phyloP scores from a whole-genome alignment of 2,113 vertebrate genomes.

The Pterocles gutturalis region DNA sequence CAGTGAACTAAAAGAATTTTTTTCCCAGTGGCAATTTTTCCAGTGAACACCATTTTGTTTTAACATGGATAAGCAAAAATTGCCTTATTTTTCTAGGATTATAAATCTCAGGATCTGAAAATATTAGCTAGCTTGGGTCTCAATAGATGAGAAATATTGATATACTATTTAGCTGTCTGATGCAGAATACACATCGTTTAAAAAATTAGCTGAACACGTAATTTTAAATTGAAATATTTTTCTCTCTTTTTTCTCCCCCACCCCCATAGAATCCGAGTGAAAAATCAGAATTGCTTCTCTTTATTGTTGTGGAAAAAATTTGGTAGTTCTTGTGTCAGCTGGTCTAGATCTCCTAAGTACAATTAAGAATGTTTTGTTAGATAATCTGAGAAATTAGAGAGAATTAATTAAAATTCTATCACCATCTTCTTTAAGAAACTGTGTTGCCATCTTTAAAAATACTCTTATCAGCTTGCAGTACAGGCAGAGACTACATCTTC shows the following conservation, averaged over 20 bases:
- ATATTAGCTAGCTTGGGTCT: neutral
- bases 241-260: rapidly evolving
- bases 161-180: neutral
- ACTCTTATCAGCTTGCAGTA: neutral
- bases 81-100: neutral
- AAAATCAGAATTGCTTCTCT: neutral
- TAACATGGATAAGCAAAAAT: neutral
- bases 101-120: neutral
- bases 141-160: neutral
- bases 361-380: neutral
- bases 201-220: neutral
- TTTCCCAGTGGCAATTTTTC: neutral
- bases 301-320: neutral
- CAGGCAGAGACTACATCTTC: neutral
- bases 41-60: neutral
- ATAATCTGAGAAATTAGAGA: neutral
- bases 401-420: neutral
- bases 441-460: neutral
- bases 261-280: rapidly evolving
- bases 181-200: neutral
- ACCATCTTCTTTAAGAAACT: neutral
- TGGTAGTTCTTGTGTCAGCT: neutral
- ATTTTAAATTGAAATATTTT: neutral
- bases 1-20: neutral
- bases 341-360: neutral